Conservation (phyloP, 1,140 invertebrate species). For the Conus betulinus region DNA sequence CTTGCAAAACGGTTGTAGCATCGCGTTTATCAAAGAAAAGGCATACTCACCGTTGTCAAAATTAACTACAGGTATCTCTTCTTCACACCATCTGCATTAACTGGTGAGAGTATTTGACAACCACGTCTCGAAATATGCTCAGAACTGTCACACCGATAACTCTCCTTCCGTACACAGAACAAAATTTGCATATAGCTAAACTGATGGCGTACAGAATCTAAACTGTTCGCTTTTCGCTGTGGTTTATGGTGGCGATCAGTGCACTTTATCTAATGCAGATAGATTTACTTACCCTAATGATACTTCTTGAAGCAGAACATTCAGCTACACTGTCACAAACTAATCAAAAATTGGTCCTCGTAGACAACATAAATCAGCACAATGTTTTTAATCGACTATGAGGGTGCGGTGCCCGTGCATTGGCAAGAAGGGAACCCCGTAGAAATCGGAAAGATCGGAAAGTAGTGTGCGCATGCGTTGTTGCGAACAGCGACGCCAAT, state of each 20-base stretch:
- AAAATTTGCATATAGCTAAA: constrained; percentile 44
- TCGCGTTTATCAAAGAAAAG: background rate
- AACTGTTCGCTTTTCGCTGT: background rate
- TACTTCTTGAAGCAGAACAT: constrained; percentile 14
- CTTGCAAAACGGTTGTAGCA: background rate
- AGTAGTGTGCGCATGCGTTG: constrained; percentile 54
- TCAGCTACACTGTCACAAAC: constrained; percentile 28
- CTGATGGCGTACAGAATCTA: constrained; percentile 24
- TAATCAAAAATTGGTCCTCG: constrained; percentile 35
- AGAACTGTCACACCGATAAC: constrained; percentile 18
- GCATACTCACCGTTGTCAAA: background rate
- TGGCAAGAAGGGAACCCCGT: constrained; percentile 56
- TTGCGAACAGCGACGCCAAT: constrained; percentile 41
- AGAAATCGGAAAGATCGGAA: constrained; percentile 51
- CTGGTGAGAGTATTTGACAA: background rate
- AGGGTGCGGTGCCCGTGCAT: constrained; percentile 62
- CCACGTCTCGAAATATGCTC: background rate
- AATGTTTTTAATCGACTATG: constrained; percentile 37
- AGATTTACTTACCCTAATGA: constrained; percentile 37
- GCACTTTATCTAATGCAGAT: constrained; percentile 2
- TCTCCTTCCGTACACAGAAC: constrained; percentile 31
- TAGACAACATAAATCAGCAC: constrained; percentile 39
- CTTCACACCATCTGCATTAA: background rate
- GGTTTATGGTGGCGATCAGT: background rate
- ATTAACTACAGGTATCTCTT: background rate